Percentiles rank a stretch among this genome's conserved stretches.
phyloP scores from a whole-genome alignment of 2,888 invertebrate species.

The Hyppa rectilinea region DNA sequence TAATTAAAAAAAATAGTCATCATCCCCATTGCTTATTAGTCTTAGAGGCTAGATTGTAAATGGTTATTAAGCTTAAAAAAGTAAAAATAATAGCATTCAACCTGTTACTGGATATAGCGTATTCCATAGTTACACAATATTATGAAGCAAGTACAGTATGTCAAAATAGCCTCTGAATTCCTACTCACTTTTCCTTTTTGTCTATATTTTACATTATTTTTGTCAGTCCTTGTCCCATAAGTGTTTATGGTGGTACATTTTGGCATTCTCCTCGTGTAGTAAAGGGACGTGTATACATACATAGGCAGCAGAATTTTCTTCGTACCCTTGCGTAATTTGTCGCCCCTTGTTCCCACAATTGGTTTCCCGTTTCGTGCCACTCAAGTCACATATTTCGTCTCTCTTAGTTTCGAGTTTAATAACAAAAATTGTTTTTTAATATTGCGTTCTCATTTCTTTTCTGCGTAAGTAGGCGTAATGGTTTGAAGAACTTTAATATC shows the following conservation, averaged over 20 bases:
- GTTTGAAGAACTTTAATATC: constrained; percentile 53
- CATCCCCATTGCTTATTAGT: no score
- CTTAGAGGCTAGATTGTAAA: no score
- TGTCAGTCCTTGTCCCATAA: neutral
- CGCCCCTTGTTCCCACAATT: constrained; percentile 46
- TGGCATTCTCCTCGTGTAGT: constrained; percentile 33
- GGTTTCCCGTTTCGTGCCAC: constrained; percentile 48
- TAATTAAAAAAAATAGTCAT: no score
- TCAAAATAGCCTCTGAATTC: neutral
- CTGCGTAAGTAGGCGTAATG: constrained; percentile 25
- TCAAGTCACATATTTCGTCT: constrained; percentile 45
- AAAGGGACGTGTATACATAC: constrained; percentile 10
- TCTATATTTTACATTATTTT: neutral
- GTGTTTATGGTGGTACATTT: constrained; percentile 3
- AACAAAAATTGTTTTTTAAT: constrained; percentile 51
- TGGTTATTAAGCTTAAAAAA: no score
- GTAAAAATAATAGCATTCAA: neutral
- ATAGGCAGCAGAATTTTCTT: constrained; percentile 10
- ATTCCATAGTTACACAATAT: neutral
- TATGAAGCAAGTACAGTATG: neutral
- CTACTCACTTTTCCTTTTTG: neutral
- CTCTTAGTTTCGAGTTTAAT: constrained; percentile 54
- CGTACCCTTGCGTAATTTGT: constrained; percentile 45
- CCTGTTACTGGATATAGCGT: neutral
- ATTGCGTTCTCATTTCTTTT: constrained; percentile 32